phyloP scores from a whole-genome alignment of 2,113 vertebrate species.

The Hoplias malabaricus region DNA sequence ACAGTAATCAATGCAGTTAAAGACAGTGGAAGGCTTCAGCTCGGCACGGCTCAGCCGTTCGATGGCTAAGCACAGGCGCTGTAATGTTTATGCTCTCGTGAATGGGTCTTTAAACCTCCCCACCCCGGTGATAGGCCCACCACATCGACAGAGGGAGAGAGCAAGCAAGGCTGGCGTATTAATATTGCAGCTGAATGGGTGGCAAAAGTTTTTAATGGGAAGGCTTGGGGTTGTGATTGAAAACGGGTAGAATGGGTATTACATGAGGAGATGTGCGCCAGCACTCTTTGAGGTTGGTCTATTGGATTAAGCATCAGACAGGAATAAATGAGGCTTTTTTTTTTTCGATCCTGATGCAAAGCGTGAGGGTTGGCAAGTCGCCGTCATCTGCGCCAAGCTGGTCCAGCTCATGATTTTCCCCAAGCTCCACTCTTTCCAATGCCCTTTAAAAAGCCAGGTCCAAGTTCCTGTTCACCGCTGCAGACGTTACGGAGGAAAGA shows the following conservation, averaged over 20 bases:
- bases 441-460: constrained; percentile 69
- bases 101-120: constrained; percentile 27
- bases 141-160: constrained; percentile 6
- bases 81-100: constrained; percentile 31
- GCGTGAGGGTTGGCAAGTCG: constrained; percentile 70
- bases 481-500: constrained; percentile 57
- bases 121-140: constrained; percentile 38
- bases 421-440: constrained; percentile 62
- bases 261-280: constrained; percentile 62
- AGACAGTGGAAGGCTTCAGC: constrained; percentile 27
- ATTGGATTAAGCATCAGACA: constrained; percentile 64
- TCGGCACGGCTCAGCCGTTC: background rate
- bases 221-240: constrained; percentile 35
- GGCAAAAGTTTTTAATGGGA: constrained; percentile 33
- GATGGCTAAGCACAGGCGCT: constrained; percentile 28
- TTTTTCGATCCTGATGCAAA: constrained; percentile 73
- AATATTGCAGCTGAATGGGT: constrained; percentile 39
- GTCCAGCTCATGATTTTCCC: constrained; percentile 75
- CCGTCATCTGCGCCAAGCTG: constrained; percentile 60
- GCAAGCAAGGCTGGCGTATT: constrained; percentile 42
- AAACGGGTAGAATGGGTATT: constrained; percentile 31
- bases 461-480: constrained; percentile 70
- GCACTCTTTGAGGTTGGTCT: constrained; percentile 66
- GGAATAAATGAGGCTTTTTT: constrained; percentile 45
- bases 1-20: constrained; percentile 69